Percentiles rank a stretch among this genome's conserved stretches.
Conservation (phyloP, 2,888 invertebrate genomes). For the Pemphredon lugubris region DNA sequence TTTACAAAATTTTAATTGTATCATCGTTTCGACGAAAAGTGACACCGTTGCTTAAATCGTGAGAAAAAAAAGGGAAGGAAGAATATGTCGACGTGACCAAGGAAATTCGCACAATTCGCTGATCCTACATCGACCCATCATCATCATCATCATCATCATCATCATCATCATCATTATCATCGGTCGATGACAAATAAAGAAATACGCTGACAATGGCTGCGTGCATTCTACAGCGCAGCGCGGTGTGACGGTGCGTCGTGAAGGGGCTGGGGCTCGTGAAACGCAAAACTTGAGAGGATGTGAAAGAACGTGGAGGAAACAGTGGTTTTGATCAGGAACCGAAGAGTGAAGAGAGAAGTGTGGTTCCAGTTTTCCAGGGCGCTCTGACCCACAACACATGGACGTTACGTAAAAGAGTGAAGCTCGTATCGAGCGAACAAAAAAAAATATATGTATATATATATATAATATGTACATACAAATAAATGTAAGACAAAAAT, state of each 20-base stretch:
- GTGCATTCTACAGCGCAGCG: too few species aligned
- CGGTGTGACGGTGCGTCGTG: conserved; percentile 76
- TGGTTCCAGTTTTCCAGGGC: conserved; percentile 70
- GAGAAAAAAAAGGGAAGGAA: background rate
- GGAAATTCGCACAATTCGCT: conserved; percentile 8
- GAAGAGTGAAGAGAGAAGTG: conserved; percentile 41
- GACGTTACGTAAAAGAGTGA: conserved; percentile 73
- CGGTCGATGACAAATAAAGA: too few species aligned
- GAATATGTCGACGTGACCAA: too few species aligned
- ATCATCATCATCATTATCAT: too few species aligned
- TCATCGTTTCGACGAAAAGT: too few species aligned
- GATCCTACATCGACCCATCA: background rate
- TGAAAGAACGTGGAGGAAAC: conserved; percentile 46
- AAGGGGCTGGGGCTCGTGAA: conserved; percentile 63
- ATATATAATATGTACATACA: conserved; percentile 38
- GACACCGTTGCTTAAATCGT: too few species aligned
- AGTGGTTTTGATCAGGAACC: conserved; percentile 42
- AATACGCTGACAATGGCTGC: too few species aligned
- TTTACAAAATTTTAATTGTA: too few species aligned
- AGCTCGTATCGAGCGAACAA: conserved; percentile 61
- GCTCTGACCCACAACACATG: conserved; percentile 82
- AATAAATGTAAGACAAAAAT: conserved; percentile 40
- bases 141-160: too few species aligned
- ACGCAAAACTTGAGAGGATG: conserved; percentile 48
- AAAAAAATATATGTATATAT: conserved; percentile 32